These are phyloP conservation scores for Intellagama lesueurii DNA, from an alignment of 2,797 vertebrate genomes.

Conservation along the genomic window DNA sequence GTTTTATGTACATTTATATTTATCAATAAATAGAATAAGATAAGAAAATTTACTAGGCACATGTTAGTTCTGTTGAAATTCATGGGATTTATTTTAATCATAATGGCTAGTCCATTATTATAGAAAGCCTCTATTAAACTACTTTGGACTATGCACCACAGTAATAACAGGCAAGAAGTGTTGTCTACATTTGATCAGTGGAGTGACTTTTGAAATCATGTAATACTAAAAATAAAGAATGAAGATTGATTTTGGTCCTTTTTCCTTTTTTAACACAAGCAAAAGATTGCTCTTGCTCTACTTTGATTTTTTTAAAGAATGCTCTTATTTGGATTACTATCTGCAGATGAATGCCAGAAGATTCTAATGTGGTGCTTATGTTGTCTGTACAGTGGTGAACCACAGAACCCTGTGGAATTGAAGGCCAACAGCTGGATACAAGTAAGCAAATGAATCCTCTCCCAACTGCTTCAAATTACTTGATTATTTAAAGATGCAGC, in stretches of 20 bases:
- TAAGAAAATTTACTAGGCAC: background rate
- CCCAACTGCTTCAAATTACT: constrained; percentile 61
- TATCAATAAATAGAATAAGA: background rate
- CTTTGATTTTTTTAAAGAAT: constrained; percentile 41
- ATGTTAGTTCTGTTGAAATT: background rate
- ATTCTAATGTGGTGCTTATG: constrained; percentile 88
- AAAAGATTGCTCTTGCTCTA: constrained; percentile 21
- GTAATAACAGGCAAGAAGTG: background rate
- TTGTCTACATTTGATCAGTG: background rate
- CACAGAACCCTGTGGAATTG: constrained; percentile 83
- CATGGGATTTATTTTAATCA: background rate
- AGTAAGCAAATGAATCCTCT: constrained; percentile 78
- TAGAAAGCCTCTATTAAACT: background rate
- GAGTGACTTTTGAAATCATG: constrained; percentile 1
- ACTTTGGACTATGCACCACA: background rate
- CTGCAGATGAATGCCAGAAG: constrained; percentile 81
- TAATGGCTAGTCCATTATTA: background rate
- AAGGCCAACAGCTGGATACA: constrained; percentile 91
- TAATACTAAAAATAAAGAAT: constrained; percentile 9
- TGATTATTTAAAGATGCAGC: constrained; percentile 61
- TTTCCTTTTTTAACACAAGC: constrained; percentile 32
- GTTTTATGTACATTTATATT: background rate
- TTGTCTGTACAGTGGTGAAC: constrained; percentile 87
- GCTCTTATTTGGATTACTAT: constrained; percentile 63
- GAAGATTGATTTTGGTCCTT: constrained; percentile 21